Evolutionary conservation across 2,113 vertebrate species (phyloP), one percentile per base, ranked within the genome.

Genomic region (Loxodonta africana): DNA sequence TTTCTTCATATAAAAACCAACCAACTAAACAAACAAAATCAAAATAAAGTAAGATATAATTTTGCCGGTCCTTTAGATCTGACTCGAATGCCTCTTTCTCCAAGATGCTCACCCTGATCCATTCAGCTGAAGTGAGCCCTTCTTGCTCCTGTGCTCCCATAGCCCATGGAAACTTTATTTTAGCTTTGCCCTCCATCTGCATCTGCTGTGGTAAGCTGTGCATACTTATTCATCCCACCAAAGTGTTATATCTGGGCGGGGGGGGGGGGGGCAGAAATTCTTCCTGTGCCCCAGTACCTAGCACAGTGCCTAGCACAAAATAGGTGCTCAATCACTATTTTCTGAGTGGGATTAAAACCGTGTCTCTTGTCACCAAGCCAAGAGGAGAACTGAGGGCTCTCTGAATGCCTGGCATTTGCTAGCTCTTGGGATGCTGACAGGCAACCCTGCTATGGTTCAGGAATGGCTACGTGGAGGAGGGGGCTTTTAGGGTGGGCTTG

Each of bases 111-210:
- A 2, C 0, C 1, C 28, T 0, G 48, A 44, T 8, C 53, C 1
- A 1, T 8, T 30, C 7, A 26, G 20, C 23, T 77, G 21, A 17
- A 21, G 0, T 2, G 37, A 37, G 8, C 25, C 1, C 30, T 5
- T 65, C 12, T 12, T 14, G 2, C 41, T 21, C 12, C 4, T 33
- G 20, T 8, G 60, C 2, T 28, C 74, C 71, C 6, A 23, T 1
- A 7, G 4, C 1, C 0, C 0, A 18, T 2, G 1, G 26, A 15
- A 74, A 21, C 2, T 2, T n/a, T 25, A 12, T 33, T 18, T 5
- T 8, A 60, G 30, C 1, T 5, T 28, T 12, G 28, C 51, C 28
- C 25, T 23, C 12, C 0, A 10, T 83, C 26, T 0, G 2, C 25
- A 46, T 83, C 25, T 63, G 25, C 17, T 30, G 20, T 0, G 8